Evolutionary conservation across 2,888 invertebrate species (phyloP).

Genomic region (Eupithecia vulgata): DNA sequence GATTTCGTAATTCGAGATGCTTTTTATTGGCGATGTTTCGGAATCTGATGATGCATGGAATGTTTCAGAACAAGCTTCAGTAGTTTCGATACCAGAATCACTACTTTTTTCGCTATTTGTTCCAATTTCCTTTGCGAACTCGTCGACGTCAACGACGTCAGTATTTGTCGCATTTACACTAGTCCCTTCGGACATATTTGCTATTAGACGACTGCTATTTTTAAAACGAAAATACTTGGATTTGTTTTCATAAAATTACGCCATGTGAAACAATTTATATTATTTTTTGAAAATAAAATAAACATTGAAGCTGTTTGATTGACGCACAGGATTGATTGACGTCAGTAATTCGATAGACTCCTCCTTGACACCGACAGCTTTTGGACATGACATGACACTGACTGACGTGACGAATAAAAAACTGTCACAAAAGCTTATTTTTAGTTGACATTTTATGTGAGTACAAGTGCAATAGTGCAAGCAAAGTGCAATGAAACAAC

Average conservation of each 20-base stretch:
- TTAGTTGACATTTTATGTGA: no score
- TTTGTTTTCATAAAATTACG: slow-evolving; percentile 41
- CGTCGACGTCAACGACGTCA: slow-evolving; percentile 66
- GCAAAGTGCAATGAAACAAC: no score
- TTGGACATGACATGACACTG: background rate
- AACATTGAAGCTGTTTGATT: slow-evolving; percentile 68
- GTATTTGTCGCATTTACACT: slow-evolving; percentile 57
- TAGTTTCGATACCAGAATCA: slow-evolving; percentile 66
- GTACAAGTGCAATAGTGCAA: no score
- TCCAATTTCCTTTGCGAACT: slow-evolving; percentile 60
- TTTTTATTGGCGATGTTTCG: slow-evolving; percentile 54
- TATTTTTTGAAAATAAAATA: slow-evolving; percentile 52
- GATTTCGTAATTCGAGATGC: slow-evolving; percentile 39
- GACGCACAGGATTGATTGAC: no score
- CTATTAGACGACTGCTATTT: slow-evolving; percentile 45
- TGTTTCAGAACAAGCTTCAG: slow-evolving; percentile 54
- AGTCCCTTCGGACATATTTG: slow-evolving; percentile 63
- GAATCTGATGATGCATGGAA: slow-evolving; percentile 54
- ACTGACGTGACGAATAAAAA: background rate
- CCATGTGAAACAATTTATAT: slow-evolving; percentile 56
- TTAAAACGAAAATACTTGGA: slow-evolving; percentile 44
- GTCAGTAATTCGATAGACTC: slow-evolving; percentile 12
- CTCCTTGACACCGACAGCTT: background rate
- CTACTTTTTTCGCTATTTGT: slow-evolving; percentile 53
- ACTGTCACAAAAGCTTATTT: background rate